A percentile compares a stretch with the other conserved stretches of the same genome.
Evolutionary conservation across 2,113 vertebrate species (phyloP).

Genomic region (Malurus melanocephalus): DNA sequence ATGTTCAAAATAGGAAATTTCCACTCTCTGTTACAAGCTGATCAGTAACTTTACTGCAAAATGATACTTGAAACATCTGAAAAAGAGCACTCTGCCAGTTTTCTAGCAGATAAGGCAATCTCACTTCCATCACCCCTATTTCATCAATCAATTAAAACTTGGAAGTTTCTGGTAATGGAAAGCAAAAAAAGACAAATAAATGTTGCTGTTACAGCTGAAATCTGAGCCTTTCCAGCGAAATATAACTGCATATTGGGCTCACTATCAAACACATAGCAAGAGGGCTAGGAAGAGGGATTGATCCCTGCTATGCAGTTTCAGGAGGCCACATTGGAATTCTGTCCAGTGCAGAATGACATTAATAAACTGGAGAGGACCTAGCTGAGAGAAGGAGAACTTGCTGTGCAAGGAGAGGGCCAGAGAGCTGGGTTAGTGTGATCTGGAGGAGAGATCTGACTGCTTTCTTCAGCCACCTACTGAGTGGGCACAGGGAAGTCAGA

Average conservation of each 20-base stretch:
- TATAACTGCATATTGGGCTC: neutral
- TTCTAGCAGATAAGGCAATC: neutral
- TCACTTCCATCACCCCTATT: neutral
- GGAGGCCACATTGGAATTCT: neutral
- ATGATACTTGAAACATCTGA: neutral
- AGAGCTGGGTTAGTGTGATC: neutral
- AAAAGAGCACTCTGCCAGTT: neutral
- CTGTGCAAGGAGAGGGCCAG: neutral
- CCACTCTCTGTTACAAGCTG: neutral
- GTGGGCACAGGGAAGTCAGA: neutral
- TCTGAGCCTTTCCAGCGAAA: neutral
- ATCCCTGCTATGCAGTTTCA: neutral
- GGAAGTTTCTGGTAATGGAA: neutral
- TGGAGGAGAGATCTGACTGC: neutral
- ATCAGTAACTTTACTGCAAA: neutral
- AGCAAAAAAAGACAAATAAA: neutral
- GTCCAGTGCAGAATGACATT: neutral
- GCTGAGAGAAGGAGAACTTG: neutral
- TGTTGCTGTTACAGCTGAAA: neutral
- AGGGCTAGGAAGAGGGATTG: neutral
- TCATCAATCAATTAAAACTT: neutral
- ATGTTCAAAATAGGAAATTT: constrained; percentile 16
- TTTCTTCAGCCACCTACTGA: neutral
- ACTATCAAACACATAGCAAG: neutral
- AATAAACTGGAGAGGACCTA: neutral